Base-by-base conservation (phyloP, 1,140 invertebrate species). In the Drosophila sulfurigaster region DNA sequence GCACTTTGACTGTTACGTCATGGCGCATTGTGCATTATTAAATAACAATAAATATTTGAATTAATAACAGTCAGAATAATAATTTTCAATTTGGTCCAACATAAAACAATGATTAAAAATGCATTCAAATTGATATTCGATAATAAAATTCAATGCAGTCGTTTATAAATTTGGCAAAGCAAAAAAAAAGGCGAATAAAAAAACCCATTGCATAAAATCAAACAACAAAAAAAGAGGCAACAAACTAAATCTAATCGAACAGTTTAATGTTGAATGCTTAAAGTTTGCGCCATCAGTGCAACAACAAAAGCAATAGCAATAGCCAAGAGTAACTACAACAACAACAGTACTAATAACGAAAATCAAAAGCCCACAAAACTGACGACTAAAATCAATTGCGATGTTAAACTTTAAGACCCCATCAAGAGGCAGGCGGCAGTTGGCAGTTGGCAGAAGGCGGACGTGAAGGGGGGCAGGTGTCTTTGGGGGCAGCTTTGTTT, bases 331-430 rank as follows among this genome's bases (percentile, higher is more conserved):
- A 63, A 57, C 65, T 62, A 43, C 65, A 25, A 25, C 41, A 68
- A 58, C 49, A 62, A 32, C 35, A 60, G 38, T n/a, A 69, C 54
- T 51, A 59, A 32, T 11, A 75, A 46, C 38, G 16, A 86, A 86
- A 86, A 87, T 87, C 79, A 87, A 83, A 89, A 85, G 77, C 69
- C 81, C 78, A 89, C 88, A 83, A 88, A 88, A 85, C 78, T 85
- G 85, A 88, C 85, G 85, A 88, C 85, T 85, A 89, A 88, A 88
- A 88, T 88, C 85, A 88, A 88, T 88, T 88, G 85, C 80, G 77
- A 83, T 74, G 71, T 75, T 88, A 89, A 88, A 79, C 83, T 88
- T 88, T 82, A 81, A 88, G 79, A 63, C 80, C 67, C 76, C 79
- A 69, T 67, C 62, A 73, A 45, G 58, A 28, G 38, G 32, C 15